Conservation (phyloP, 2,797 vertebrate species). For the Silurus lanzhouensis region DNA sequence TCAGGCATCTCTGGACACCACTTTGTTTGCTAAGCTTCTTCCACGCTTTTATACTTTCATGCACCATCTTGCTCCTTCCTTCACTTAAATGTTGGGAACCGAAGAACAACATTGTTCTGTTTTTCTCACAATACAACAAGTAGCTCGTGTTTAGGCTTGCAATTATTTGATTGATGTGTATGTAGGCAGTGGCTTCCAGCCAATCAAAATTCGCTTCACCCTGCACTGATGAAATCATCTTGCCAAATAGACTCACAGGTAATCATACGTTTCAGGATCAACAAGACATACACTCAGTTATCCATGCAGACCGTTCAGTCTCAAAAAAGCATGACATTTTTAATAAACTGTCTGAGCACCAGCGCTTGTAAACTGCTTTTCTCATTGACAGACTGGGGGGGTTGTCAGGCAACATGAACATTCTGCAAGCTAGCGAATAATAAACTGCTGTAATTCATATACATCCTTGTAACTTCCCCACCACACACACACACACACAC, state of each 20-base stretch:
- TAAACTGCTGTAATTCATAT: constrained; percentile 14
- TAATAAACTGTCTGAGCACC: constrained; percentile 26
- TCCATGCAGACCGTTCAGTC: constrained; percentile 25
- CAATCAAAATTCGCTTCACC: constrained; percentile 31
- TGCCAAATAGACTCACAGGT: constrained; percentile 27
- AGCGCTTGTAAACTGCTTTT: not conserved
- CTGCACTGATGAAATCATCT: constrained; percentile 26
- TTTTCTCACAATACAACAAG: constrained; percentile 24
- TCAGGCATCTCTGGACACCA: not conserved
- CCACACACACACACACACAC: constrained; percentile 15
- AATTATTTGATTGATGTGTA: constrained; percentile 18
- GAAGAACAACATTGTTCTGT: constrained; percentile 3
- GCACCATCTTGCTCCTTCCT: not conserved
- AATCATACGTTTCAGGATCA: constrained; percentile 26
- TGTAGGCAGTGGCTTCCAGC: constrained; percentile 28
- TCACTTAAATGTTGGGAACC: constrained; percentile 1
- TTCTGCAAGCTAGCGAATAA: constrained; percentile 21
- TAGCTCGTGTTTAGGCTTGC: constrained; percentile 33
- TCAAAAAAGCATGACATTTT: constrained; percentile 18
- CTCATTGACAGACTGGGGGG: not conserved
- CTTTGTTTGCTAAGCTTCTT: not conserved
- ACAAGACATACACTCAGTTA: constrained; percentile 35
- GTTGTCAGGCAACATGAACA: not conserved
- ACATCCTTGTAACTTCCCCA: constrained; percentile 1
- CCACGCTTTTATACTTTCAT: not conserved